These are phyloP conservation scores for Odocoileus virginianus DNA, from an alignment of 2,113 vertebrate genomes.

Conservation along the genomic window DNA sequence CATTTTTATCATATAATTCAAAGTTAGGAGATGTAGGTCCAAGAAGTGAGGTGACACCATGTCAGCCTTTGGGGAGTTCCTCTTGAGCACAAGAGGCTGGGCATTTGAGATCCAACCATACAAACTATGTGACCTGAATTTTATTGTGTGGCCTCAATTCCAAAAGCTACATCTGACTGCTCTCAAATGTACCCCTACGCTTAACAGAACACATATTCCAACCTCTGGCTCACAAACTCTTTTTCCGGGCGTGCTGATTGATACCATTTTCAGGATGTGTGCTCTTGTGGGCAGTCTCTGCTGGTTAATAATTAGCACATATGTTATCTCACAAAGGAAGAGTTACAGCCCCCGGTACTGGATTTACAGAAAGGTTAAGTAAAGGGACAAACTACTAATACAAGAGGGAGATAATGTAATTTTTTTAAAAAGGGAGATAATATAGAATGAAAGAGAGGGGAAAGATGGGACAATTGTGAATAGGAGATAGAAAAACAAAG, in stretches of 20 bases:
- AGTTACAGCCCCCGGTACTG: not conserved
- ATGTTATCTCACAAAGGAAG: not conserved
- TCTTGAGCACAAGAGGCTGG: not conserved
- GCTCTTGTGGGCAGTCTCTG: not conserved
- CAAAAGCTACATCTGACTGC: not conserved
- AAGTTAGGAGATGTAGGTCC: not conserved
- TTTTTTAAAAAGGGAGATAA: not conserved
- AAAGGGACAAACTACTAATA: not conserved
- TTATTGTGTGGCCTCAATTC: not conserved
- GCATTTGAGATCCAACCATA: not conserved
- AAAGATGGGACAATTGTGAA: not conserved
- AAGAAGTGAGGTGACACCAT: not conserved
- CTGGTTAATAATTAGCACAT: not conserved
- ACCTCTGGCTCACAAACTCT: not conserved
- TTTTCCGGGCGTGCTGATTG: not conserved
- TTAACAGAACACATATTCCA: not conserved
- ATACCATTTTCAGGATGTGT: not conserved
- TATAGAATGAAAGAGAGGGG: not conserved
- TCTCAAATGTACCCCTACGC: not conserved
- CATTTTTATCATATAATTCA: not conserved
- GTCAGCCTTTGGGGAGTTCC: not conserved
- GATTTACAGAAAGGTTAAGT: not conserved
- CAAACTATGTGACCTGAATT: not conserved
- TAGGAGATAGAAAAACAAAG: not conserved
- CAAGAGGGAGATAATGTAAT: not conserved